Evolutionary conservation across 2,888 invertebrate species (phyloP).

Genomic region (Trypoxylon attenuatum): DNA sequence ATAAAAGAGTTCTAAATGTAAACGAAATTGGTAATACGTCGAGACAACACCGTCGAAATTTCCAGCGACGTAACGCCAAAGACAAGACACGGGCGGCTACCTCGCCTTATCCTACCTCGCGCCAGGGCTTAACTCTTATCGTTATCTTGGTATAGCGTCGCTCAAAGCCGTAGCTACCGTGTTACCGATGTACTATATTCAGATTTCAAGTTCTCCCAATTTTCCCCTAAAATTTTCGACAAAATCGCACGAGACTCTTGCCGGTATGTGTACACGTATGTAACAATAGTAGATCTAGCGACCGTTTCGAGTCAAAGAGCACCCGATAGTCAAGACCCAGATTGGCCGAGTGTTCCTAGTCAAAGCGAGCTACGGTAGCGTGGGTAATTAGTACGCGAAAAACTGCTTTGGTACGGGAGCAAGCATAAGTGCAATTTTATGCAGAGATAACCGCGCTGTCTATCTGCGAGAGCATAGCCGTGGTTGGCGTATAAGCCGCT

Average conservation of each 20-base stretch:
- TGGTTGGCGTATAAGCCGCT: constrained; percentile 21
- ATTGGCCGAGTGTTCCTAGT: no score
- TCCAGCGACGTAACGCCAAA: no score
- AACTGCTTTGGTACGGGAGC: constrained; percentile 3
- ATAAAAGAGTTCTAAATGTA: no score
- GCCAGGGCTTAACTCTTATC: constrained; percentile 65
- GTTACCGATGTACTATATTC: constrained; percentile 61
- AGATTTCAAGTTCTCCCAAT: constrained; percentile 16
- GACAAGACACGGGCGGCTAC: no score
- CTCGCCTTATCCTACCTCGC: constrained; percentile 46
- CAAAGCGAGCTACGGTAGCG: background rate
- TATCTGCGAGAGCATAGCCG: constrained; percentile 36
- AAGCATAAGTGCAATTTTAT: constrained; percentile 33
- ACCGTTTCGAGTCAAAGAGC: no score
- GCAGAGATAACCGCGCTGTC: constrained; percentile 40
- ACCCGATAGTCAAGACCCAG: no score
- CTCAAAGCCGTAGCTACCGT: constrained; percentile 65
- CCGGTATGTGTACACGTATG: no score
- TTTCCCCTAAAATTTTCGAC: background rate
- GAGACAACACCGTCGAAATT: no score
- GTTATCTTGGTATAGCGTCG: constrained; percentile 63
- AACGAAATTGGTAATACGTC: no score
- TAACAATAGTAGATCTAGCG: no score
- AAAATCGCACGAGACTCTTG: background rate
- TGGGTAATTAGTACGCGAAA: constrained; percentile 20